These are phyloP conservation scores for Tridacna crocea DNA, from an alignment of 2,888 invertebrate species.

Conservation along the genomic window DNA sequence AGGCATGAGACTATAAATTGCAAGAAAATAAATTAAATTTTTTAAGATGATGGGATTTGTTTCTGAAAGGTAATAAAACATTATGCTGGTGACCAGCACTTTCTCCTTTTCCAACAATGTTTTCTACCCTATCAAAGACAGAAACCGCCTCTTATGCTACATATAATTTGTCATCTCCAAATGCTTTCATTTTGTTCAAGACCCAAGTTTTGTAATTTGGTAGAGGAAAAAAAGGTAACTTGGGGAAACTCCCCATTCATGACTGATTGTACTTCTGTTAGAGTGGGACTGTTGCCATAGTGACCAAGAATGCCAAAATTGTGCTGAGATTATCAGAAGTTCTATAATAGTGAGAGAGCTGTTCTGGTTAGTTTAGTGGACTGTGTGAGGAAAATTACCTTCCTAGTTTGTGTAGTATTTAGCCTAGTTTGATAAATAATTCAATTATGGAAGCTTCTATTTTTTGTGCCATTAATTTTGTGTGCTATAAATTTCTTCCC, in stretches of 20 bases:
- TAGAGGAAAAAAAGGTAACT: too few relatives aligned
- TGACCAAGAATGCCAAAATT: conserved; percentile 61
- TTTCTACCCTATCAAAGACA: too few relatives aligned
- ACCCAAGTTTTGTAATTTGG: too few relatives aligned
- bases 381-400: conserved; percentile 20
- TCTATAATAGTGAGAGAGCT: conserved; percentile 10
- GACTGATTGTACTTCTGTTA: conserved; percentile 40
- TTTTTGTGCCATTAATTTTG: not conserved
- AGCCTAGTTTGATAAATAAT: conserved; percentile 23
- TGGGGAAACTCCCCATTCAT: conserved; percentile 16
- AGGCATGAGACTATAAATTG: too few relatives aligned
- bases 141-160: too few relatives aligned
- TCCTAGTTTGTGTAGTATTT: not conserved
- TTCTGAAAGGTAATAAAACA: too few relatives aligned
- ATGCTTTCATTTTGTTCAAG: too few relatives aligned
- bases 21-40: too few relatives aligned
- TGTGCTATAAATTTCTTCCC: too few relatives aligned
- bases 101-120: not conserved
- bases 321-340: conserved; percentile 39
- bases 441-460: conserved; percentile 4
- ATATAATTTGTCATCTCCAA: too few relatives aligned
- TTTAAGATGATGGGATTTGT: too few relatives aligned
- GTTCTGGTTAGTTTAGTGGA: conserved; percentile 3
- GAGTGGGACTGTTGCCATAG: conserved; percentile 47
- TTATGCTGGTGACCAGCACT: not conserved